phyloP scores from a whole-genome alignment of 2,888 invertebrate genomes.

The Ephialtes manifestator region DNA sequence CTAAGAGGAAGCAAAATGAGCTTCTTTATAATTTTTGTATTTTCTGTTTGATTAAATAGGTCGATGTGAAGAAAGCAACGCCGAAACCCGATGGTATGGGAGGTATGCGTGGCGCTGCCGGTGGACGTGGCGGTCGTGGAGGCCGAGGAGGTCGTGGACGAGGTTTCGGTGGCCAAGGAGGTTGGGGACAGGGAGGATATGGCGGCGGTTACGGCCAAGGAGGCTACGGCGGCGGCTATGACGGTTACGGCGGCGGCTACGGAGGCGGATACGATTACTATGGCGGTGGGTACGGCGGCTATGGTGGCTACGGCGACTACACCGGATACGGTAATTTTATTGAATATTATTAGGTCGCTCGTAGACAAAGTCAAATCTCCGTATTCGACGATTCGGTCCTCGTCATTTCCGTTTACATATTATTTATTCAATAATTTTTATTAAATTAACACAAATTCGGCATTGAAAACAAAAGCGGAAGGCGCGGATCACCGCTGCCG shows the following conservation, averaged over 20 bases:
- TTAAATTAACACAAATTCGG: no score
- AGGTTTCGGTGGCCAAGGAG: slow-evolving; percentile 86
- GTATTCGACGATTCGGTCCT: slow-evolving; percentile 46
- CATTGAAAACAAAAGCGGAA: slow-evolving; percentile 3
- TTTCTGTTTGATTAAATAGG: slow-evolving; percentile 86
- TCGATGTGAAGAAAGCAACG: slow-evolving; percentile 98
- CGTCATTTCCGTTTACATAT: slow-evolving; percentile 52
- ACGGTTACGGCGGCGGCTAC: slow-evolving; percentile 91
- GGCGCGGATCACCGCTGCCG: neutral
- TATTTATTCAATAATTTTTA: slow-evolving; percentile 35
- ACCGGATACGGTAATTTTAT: slow-evolving; percentile 93
- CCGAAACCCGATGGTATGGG: slow-evolving; percentile 94
- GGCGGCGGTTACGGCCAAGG: slow-evolving; percentile 90
- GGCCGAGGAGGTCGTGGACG: slow-evolving; percentile 88
- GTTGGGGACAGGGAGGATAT: slow-evolving; percentile 89
- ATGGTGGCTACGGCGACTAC: slow-evolving; percentile 93
- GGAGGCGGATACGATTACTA: slow-evolving; percentile 86
- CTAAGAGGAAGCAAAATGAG: neutral
- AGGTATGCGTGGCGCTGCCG: slow-evolving; percentile 89
- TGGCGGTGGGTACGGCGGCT: slow-evolving; percentile 91
- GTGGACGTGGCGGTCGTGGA: slow-evolving; percentile 89
- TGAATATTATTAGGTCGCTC: slow-evolving; percentile 80
- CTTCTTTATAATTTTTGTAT: neutral
- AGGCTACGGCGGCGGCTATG: slow-evolving; percentile 91
- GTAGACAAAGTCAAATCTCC: slow-evolving; percentile 47